Evolutionary conservation across 2,888 invertebrate genomes (phyloP).

Genomic region (Coelogynopora nodosa): DNA sequence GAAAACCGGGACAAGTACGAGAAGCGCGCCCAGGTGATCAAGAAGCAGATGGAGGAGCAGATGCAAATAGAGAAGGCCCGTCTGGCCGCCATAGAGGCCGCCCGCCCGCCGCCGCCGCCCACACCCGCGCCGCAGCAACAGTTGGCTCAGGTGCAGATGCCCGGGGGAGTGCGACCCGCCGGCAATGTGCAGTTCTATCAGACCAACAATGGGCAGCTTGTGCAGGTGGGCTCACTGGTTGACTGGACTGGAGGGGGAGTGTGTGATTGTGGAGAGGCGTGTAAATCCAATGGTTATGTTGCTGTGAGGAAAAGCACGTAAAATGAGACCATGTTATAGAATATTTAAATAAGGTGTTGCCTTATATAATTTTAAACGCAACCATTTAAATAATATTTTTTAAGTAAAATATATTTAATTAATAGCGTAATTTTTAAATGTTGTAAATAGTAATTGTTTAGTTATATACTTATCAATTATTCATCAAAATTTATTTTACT

Average conservation of each 20-base stretch:
- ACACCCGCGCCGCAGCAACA: constrained; percentile 52
- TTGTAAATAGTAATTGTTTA: no score
- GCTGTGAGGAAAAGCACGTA: no score
- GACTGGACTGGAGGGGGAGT: neutral
- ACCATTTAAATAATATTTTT: no score
- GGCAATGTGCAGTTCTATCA: constrained; percentile 35
- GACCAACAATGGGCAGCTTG: neutral
- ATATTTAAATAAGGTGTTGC: no score
- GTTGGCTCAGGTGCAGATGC: neutral
- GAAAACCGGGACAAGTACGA: constrained; percentile 88
- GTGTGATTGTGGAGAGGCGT: no score
- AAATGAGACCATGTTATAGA: no score
- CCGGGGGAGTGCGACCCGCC: neutral
- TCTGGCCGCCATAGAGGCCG: constrained; percentile 51
- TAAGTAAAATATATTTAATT: no score
- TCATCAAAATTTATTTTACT: no score
- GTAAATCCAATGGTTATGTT: no score
- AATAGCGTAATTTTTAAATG: no score
- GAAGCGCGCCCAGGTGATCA: constrained; percentile 80
- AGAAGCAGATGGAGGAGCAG: constrained; percentile 67
- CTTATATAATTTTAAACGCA: no score
- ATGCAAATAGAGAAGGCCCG: constrained; percentile 66
- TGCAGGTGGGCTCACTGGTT: neutral
- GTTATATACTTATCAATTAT: no score
- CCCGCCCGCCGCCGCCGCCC: constrained; percentile 57